A percentile compares a stretch with the other conserved stretches of the same genome.
phyloP scores from a whole-genome alignment of 2,113 vertebrate genomes.

The Trematocara variabile region DNA sequence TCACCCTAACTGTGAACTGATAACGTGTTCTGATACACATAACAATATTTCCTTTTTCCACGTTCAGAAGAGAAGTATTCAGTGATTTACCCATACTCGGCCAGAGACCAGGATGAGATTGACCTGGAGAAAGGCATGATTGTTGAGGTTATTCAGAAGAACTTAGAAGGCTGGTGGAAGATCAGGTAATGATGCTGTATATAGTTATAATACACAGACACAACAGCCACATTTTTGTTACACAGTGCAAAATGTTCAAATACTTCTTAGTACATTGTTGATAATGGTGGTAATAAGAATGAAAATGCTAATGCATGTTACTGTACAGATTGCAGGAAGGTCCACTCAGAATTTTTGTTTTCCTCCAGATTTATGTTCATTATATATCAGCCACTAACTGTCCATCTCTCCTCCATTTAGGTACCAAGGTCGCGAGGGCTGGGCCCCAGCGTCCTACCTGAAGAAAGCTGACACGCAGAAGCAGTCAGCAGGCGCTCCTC shows the following conservation, averaged over 20 bases:
- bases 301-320: neutral
- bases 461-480: conserved; percentile 86
- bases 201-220: neutral
- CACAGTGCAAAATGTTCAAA: neutral
- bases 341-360: neutral
- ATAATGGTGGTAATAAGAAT: neutral
- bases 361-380: neutral
- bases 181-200: conserved; percentile 80
- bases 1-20: neutral
- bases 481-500: conserved; percentile 72
- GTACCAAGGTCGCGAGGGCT: conserved; percentile 92
- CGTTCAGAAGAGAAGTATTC: conserved; percentile 90
- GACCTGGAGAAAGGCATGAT: conserved; percentile 89
- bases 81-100: conserved; percentile 88
- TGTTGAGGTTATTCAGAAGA: conserved; percentile 96
- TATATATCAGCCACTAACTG: neutral
- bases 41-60: neutral
- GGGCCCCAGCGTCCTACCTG: conserved; percentile 96
- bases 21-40: neutral
- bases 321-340: neutral
- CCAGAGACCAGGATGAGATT: conserved; percentile 93
- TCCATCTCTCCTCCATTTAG: conserved; percentile 55
- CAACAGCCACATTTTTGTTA: neutral
- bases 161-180: conserved; percentile 99
- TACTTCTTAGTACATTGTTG: neutral